These are phyloP conservation scores for Urophycis tenuis DNA, from an alignment of 2,797 vertebrate genomes.

Conservation along the genomic window DNA sequence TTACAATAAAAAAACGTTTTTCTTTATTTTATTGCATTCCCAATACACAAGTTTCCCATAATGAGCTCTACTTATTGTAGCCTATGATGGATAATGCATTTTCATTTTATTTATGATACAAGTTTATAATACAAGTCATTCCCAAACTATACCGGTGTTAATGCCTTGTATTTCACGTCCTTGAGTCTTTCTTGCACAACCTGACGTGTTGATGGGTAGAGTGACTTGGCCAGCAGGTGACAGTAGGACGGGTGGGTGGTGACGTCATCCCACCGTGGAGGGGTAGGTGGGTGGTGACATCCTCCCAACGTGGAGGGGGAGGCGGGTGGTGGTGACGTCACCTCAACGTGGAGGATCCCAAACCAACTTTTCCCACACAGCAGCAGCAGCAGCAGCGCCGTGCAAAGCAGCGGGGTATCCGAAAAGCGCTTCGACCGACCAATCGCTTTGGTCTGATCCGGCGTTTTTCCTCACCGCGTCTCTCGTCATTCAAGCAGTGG, in stretches of 20 bases:
- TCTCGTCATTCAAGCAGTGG: not conserved
- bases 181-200: not conserved
- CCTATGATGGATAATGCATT: no score
- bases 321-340: not conserved
- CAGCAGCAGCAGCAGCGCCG: not conserved
- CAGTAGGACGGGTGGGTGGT: not conserved
- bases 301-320: not conserved
- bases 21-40: not conserved
- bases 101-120: no score
- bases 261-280: no score
- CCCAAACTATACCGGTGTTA: not conserved
- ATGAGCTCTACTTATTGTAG: not conserved
- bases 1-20: not conserved
- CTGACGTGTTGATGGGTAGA: not conserved
- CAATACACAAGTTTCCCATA: not conserved
- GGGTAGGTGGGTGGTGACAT: not conserved
- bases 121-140: not conserved
- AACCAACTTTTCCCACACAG: not conserved
- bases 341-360: constrained; percentile 2
- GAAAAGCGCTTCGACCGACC: not conserved
- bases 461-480: not conserved
- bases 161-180: not conserved
- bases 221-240: not conserved
- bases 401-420: not conserved
- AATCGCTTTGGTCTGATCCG: not conserved